These are phyloP conservation scores for Sula dactylatra DNA, from an alignment of 2,113 vertebrate species.

Conservation along the genomic window DNA sequence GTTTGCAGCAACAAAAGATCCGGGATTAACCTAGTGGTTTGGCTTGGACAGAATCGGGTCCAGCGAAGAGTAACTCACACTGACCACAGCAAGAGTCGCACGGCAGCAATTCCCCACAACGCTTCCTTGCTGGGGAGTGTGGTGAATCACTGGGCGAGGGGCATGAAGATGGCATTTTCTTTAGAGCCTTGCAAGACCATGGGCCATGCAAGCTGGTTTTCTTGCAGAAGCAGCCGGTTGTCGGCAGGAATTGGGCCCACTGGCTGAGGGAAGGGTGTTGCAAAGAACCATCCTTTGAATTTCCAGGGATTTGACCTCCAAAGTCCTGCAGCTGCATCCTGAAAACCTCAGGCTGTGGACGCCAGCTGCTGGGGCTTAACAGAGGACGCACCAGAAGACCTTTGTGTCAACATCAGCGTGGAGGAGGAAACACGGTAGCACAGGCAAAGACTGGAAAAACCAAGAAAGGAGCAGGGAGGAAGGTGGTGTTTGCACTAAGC, in stretches of 20 bases:
- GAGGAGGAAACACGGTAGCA: fast-evolving
- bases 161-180: not conserved
- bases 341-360: not conserved
- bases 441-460: not conserved
- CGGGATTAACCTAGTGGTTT: not conserved
- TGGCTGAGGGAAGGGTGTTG: not conserved
- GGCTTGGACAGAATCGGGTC: not conserved
- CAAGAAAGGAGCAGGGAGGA: not conserved
- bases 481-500: not conserved
- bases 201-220: not conserved
- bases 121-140: not conserved
- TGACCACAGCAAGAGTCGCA: fast-evolving
- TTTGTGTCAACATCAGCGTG: fast-evolving
- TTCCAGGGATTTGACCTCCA: not conserved
- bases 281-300: not conserved
- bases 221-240: not conserved
- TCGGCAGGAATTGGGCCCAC: not conserved
- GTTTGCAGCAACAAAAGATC: not conserved
- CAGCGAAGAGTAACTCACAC: not conserved
- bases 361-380: not conserved
- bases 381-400: not conserved
- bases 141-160: fast-evolving
- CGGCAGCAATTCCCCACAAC: fast-evolving
- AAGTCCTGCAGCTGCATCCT: not conserved
- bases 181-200: not conserved